phyloP scores from a whole-genome alignment of 2,888 invertebrate species.

The Lasioglossum zephyrum region DNA sequence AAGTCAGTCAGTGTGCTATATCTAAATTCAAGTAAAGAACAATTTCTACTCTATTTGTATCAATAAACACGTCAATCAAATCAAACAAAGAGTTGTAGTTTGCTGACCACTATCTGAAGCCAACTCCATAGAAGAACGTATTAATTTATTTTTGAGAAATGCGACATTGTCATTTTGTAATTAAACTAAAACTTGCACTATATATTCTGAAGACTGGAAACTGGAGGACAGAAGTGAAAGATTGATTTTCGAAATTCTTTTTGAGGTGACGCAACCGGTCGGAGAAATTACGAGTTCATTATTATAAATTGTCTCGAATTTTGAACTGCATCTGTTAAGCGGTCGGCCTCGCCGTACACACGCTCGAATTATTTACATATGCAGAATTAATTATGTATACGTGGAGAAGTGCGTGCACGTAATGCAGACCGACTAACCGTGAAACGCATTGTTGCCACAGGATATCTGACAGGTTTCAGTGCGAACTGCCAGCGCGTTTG shows the following conservation, averaged over 20 bases:
- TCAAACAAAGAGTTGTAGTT: too few relatives aligned
- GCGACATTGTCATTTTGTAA: not conserved
- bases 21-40: too few relatives aligned
- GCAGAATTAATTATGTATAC: slow-evolving; percentile 60
- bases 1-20: too few relatives aligned
- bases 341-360: slow-evolving; percentile 27
- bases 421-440: slow-evolving; percentile 23
- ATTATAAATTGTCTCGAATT: slow-evolving; percentile 14
- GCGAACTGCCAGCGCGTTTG: not conserved
- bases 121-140: too few relatives aligned
- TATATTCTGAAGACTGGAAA: not conserved
- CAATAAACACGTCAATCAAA: too few relatives aligned
- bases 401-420: slow-evolving; percentile 38
- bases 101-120: too few relatives aligned
- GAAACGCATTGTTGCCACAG: slow-evolving; percentile 43
- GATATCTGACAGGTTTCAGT: slow-evolving; percentile 20
- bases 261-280: not conserved
- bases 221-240: not conserved
- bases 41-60: too few relatives aligned
- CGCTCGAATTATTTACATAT: slow-evolving; percentile 49
- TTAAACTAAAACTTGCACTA: not conserved
- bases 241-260: not conserved
- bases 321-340: slow-evolving; percentile 1
- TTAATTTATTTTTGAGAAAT: not conserved
- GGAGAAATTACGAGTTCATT: not conserved